Evolutionary conservation across 2,113 vertebrate species (phyloP).

Genomic region (Quiscalus mexicanus): DNA sequence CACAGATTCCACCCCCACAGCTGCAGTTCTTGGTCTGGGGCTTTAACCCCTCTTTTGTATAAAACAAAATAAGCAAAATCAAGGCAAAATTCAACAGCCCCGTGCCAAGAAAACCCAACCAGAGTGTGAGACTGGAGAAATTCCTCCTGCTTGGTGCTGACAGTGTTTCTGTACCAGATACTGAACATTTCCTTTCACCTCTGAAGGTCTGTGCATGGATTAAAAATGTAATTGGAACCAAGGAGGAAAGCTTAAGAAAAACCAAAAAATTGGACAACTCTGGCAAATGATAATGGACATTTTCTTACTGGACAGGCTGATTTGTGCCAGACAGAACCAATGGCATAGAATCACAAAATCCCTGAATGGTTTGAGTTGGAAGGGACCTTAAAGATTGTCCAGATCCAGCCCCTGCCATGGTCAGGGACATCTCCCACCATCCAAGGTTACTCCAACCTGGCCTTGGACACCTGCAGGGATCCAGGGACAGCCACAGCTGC

Average conservation of each 20-base stretch:
- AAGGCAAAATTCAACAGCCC: not conserved
- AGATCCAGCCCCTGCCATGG: accelerated
- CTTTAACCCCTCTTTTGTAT: not conserved
- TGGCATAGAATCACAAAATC: not conserved
- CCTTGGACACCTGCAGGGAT: not conserved
- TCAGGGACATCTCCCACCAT: accelerated
- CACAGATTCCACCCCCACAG: not conserved
- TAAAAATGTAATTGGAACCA: not conserved
- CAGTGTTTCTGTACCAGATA: not conserved
- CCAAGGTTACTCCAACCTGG: accelerated
- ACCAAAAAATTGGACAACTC: no score
- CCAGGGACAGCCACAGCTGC: not conserved
- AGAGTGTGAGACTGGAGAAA: not conserved
- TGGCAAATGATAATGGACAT: not conserved
- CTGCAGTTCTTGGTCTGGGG: not conserved
- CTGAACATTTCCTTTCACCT: not conserved
- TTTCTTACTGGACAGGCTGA: not conserved
- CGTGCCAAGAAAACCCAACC: not conserved
- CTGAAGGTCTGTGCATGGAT: not conserved
- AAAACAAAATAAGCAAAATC: not conserved
- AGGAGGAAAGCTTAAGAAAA: not conserved
- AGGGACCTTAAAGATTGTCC: not conserved
- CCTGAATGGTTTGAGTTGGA: no score
- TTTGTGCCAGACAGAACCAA: not conserved
- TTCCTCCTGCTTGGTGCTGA: not conserved